Evolutionary conservation across 2,888 invertebrate species (phyloP).

Genomic region (Kryphioiulus occultus): DNA sequence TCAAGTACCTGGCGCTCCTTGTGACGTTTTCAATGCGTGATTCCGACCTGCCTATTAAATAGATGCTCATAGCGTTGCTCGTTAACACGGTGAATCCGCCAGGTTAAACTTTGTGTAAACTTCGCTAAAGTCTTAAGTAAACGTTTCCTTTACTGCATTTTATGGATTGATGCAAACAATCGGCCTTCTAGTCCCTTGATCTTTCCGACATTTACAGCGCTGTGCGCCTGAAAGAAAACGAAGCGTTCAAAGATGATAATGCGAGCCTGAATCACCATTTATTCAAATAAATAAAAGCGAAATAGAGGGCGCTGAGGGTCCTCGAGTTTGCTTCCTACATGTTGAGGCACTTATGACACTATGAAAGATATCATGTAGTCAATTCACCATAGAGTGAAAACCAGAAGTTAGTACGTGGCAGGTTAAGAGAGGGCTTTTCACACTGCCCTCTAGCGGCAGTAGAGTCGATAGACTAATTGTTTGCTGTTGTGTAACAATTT

Average conservation of each 20-base stretch:
- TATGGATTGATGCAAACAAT: conserved; percentile 44
- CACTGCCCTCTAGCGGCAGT: too few relatives aligned
- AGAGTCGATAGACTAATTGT: too few relatives aligned
- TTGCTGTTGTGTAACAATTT: too few relatives aligned
- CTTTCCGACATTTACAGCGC: conserved; percentile 20
- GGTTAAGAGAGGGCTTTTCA: too few relatives aligned
- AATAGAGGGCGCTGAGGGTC: background rate
- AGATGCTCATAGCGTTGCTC: background rate
- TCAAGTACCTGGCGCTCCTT: background rate
- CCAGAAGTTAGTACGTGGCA: too few relatives aligned
- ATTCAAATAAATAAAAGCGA: background rate
- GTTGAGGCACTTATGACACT: too few relatives aligned
- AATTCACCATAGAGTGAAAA: too few relatives aligned
- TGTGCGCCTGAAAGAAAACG: background rate
- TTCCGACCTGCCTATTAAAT: background rate
- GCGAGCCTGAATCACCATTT: conserved; percentile 6
- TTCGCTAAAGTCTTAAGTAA: conserved; percentile 11
- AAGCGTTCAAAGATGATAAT: background rate
- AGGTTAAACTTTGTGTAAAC: conserved; percentile 36
- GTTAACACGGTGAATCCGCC: background rate
- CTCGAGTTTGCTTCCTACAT: too few relatives aligned
- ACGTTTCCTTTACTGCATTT: conserved; percentile 35
- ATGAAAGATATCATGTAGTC: too few relatives aligned
- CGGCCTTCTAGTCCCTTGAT: conserved; percentile 44
- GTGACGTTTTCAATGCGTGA: background rate